These are phyloP conservation scores for Virgularia gustaviana DNA, from an alignment of 92 coral and sea anemone genomes.

Conservation along the genomic window DNA sequence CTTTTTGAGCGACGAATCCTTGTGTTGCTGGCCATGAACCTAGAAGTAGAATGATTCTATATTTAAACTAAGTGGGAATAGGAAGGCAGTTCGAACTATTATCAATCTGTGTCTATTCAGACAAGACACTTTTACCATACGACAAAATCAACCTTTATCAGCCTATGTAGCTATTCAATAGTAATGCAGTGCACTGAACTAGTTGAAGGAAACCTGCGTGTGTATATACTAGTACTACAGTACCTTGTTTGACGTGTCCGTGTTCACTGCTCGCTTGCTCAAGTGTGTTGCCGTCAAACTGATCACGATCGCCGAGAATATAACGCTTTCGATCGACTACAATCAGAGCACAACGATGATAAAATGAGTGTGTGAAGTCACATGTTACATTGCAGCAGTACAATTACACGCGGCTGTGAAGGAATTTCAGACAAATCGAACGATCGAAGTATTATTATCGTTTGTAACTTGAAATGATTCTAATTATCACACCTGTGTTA, in stretches of 20 bases:
- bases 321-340: slow-evolving; percentile 98
- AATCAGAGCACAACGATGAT: slow-evolving; percentile 3
- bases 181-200: neutral
- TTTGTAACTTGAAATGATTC: too few relatives aligned
- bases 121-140: too few relatives aligned
- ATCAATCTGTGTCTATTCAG: too few relatives aligned
- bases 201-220: neutral
- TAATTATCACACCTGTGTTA: slow-evolving; percentile 76
- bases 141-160: too few relatives aligned
- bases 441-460: too few relatives aligned
- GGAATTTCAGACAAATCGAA: neutral
- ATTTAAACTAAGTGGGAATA: too few relatives aligned
- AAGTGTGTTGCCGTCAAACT: slow-evolving; percentile 95
- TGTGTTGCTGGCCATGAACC: slow-evolving; percentile 29
- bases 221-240: neutral
- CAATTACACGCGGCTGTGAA: neutral
- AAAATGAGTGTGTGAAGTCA: neutral
- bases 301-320: slow-evolving; percentile 96
- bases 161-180: too few relatives aligned
- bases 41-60: too few relatives aligned
- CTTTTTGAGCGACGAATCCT: slow-evolving; percentile 12
- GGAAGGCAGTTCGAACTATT: too few relatives aligned
- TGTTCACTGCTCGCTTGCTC: slow-evolving; percentile 88
- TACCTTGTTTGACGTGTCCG: slow-evolving; percentile 87
- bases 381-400: neutral